Evolutionary conservation across 2,888 invertebrate genomes (phyloP).

Genomic region (Drosophila buzzatii): DNA sequence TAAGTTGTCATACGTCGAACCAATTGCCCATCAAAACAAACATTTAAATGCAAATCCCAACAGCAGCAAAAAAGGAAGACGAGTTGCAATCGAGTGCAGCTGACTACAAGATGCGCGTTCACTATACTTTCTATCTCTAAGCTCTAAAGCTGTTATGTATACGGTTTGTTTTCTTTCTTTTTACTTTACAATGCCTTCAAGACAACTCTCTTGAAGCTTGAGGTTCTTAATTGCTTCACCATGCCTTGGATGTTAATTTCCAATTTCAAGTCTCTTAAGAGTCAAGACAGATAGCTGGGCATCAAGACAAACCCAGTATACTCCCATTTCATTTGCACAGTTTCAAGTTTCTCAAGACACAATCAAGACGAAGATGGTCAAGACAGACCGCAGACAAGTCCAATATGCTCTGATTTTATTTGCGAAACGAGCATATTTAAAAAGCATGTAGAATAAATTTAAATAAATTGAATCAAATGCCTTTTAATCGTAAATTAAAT

Average conservation of each 20-base stretch:
- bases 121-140: background rate
- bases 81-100: background rate
- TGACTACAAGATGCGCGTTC: background rate
- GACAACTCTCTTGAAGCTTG: no score
- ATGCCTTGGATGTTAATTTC: no score
- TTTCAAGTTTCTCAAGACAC: background rate
- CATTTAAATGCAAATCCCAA: constrained; percentile 45
- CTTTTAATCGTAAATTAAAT: constrained; percentile 47
- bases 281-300: background rate
- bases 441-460: constrained; percentile 21
- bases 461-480: constrained; percentile 53
- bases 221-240: no score
- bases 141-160: background rate
- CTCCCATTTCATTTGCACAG: background rate
- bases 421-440: background rate
- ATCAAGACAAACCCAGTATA: background rate
- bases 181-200: no score
- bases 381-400: background rate
- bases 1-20: constrained; percentile 2
- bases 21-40: constrained; percentile 12
- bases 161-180: no score
- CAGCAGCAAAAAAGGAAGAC: background rate
- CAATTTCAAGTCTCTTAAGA: background rate
- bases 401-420: background rate
- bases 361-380: background rate